Evolutionary conservation across 2,888 invertebrate genomes (phyloP).

Genomic region (Alsophila aescularia): DNA sequence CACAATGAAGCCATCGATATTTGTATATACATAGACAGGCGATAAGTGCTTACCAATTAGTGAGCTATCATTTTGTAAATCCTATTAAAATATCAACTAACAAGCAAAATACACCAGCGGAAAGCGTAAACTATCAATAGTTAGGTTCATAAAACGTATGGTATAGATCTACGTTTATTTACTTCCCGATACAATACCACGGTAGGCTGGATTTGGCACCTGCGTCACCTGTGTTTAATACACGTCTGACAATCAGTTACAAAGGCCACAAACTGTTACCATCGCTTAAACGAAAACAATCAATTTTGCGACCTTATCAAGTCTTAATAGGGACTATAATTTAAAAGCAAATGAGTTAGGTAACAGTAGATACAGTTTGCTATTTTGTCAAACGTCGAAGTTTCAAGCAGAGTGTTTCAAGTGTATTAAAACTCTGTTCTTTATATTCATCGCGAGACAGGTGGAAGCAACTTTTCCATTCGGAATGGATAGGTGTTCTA

Average conservation of each 20-base stretch:
- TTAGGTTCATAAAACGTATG: too few relatives aligned
- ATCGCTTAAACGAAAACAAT: background rate
- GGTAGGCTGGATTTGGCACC: slow-evolving; percentile 27
- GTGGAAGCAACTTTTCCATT: slow-evolving; percentile 39
- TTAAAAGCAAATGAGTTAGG: background rate
- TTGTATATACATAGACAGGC: too few relatives aligned
- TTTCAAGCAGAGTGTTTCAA: slow-evolving; percentile 52
- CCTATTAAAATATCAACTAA: too few relatives aligned
- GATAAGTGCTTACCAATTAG: too few relatives aligned
- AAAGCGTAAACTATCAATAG: too few relatives aligned
- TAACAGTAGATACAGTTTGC: slow-evolving; percentile 24
- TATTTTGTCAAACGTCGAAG: slow-evolving; percentile 45
- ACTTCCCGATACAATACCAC: slow-evolving; percentile 15
- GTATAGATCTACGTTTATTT: too few relatives aligned
- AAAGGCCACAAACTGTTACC: slow-evolving; percentile 4
- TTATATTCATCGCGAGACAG: slow-evolving; percentile 47
- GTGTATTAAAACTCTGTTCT: slow-evolving; percentile 50
- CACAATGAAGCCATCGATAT: too few relatives aligned
- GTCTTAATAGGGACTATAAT: slow-evolving; percentile 1
- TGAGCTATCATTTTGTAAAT: too few relatives aligned
- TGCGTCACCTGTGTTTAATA: slow-evolving; percentile 23
- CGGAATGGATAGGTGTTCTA: slow-evolving; percentile 23
- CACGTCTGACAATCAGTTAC: slow-evolving; percentile 15
- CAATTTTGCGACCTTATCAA: slow-evolving; percentile 3
- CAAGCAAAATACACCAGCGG: too few relatives aligned